Evolutionary conservation across 2,113 vertebrate species (phyloP).

Genomic region (Progne subis): DNA sequence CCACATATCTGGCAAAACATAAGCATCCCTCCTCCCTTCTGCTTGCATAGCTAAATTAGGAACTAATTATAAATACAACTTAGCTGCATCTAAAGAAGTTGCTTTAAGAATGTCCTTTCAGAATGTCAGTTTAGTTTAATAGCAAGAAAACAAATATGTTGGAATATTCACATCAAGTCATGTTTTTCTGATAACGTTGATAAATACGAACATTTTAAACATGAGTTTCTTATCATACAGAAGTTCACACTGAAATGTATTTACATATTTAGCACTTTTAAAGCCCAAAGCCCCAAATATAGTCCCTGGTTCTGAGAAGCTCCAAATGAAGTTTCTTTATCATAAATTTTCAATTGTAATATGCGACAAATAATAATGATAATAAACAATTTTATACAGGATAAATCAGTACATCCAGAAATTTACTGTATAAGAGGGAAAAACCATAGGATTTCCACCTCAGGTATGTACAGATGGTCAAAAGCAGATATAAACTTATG

Average conservation of each 20-base stretch:
- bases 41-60: conserved; percentile 66
- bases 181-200: conserved; percentile 72
- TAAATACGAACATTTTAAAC: conserved; percentile 74
- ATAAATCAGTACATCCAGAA: not conserved
- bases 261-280: not conserved
- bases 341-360: not conserved
- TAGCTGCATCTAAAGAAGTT: conserved; percentile 68
- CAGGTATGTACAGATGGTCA: not conserved
- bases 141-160: conserved; percentile 78
- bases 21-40: conserved; percentile 56
- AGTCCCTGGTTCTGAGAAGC: not conserved
- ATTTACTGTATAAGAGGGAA: not conserved
- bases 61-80: conserved; percentile 77
- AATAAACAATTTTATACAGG: not conserved
- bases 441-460: not conserved
- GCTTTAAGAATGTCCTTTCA: conserved; percentile 69
- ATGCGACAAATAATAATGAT: not conserved
- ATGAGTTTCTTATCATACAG: conserved; percentile 47
- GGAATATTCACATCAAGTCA: conserved; percentile 68
- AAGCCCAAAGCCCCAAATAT: not conserved
- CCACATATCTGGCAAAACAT: conserved; percentile 65
- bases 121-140: conserved; percentile 75
- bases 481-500: not conserved
- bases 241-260: conserved; percentile 26
- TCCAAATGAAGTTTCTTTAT: not conserved